Evolutionary conservation across 2,797 vertebrate genomes (phyloP), one percentile per base, ranked within the genome.

Genomic region (Lerista edwardsae): DNA sequence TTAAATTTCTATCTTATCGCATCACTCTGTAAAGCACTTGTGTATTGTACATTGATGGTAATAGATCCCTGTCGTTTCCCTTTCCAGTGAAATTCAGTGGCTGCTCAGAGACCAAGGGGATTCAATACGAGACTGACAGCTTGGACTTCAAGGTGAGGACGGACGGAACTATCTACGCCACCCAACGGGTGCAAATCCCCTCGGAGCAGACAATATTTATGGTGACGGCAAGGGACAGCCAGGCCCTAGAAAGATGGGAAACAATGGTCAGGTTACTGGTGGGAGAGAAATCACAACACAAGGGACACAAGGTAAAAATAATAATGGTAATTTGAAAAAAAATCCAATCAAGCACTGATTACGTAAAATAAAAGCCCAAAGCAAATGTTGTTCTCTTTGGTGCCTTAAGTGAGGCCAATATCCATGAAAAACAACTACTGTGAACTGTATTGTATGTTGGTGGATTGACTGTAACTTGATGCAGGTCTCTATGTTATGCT

Each of bases 61-160:
- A 27, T 64, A 34, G 6, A 7, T 80, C 34, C 92, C 91, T 86
- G 85, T 75, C 90, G 71, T 77, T 80, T 91, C 91, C 89, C 88
- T 93, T 95, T 94, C 73, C 94, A 99, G 98, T 99, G 86, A 96
- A 95, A 93, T 98, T 99, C 92, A 97, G 97, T 78, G 97, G 97
- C 96, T 99, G 98, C 94, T 88, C 93, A 23, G 96, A 96, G 84
- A 97, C 96, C 62, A 93, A 95, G 75, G 97, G 94, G 6, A 95
- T 97, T 75, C 95, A 86, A 9, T 97, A 98, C 51, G 96, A 96
- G 91, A 98, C 97, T 96, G 97, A 94, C 87, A 97, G 97, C 94
- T 88, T 96, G 80, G 93, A 96, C 94, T 98, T 99, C 96, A 95
- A 95, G 84, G 97, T 98, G 83, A 93, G 94, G 69, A 90, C 93